Evolutionary conservation across 2,888 invertebrate genomes (phyloP).

Genomic region (Meta bourneti): DNA sequence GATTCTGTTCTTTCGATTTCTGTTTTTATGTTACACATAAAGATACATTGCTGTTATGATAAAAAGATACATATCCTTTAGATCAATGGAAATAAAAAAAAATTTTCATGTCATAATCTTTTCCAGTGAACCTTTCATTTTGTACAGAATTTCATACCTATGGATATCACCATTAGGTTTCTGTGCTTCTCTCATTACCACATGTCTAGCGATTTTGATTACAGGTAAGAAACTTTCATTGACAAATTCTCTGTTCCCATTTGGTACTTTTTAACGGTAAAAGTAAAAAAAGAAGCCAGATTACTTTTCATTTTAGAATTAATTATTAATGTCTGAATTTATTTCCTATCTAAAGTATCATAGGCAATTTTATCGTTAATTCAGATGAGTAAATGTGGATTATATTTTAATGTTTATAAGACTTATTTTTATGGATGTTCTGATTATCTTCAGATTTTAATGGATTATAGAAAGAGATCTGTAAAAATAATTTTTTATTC

Average conservation of each 20-base stretch:
- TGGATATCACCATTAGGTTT: constrained; percentile 2
- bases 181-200: neutral
- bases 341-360: neutral
- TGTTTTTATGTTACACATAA: neutral
- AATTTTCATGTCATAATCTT: neutral
- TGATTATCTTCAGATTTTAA: too few species aligned
- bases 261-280: neutral
- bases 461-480: too few species aligned
- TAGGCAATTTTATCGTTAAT: neutral
- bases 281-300: neutral
- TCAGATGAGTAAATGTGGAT: neutral
- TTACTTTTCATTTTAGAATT: neutral
- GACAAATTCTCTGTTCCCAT: neutral
- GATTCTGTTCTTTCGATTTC: neutral
- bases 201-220: neutral
- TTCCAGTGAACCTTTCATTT: constrained; percentile 13
- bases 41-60: neutral
- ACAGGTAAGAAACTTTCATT: neutral
- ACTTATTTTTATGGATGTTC: too few species aligned
- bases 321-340: neutral
- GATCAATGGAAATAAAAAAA: neutral
- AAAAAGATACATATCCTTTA: neutral
- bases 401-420: too few species aligned
- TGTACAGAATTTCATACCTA: neutral
- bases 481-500: too few species aligned